A percentile compares a stretch with the other conserved stretches of the same genome.
Evolutionary conservation across 2,888 invertebrate genomes (phyloP).

Genomic region (Phalera bucephala): DNA sequence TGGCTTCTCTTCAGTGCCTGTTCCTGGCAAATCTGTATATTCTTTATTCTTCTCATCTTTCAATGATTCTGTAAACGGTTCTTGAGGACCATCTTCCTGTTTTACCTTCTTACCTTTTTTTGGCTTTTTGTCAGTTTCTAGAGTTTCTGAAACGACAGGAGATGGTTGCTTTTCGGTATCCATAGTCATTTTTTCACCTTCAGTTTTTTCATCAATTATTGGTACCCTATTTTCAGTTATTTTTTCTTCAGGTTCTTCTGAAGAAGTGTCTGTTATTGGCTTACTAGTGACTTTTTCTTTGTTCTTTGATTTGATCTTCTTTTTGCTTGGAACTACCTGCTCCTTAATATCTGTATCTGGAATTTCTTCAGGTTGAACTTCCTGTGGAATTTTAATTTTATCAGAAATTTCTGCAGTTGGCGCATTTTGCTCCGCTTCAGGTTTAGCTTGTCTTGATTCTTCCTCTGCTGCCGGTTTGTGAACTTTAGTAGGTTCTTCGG

Average conservation of each 20-base stretch:
- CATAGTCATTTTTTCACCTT: background rate
- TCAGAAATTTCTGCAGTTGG: slow-evolving; percentile 6
- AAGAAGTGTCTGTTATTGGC: background rate
- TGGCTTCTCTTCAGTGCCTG: slow-evolving; percentile 34
- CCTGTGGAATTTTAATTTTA: slow-evolving; percentile 38
- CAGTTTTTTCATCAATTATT: background rate
- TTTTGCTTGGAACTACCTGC: slow-evolving; percentile 20
- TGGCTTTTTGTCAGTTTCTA: slow-evolving; percentile 12
- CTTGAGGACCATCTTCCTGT: slow-evolving; percentile 7
- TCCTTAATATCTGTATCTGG: slow-evolving; percentile 12
- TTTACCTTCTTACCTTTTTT: slow-evolving; percentile 15
- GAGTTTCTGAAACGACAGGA: background rate
- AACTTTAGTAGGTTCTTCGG: slow-evolving; percentile 3
- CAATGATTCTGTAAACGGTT: slow-evolving; percentile 5
- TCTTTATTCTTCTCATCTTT: slow-evolving; percentile 18
- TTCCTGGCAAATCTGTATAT: slow-evolving; percentile 30
- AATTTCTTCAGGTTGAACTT: slow-evolving; percentile 34
- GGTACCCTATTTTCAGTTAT: slow-evolving; percentile 6
- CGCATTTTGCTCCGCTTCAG: background rate
- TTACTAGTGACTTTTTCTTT: slow-evolving; percentile 10
- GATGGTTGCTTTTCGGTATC: slow-evolving; percentile 5
- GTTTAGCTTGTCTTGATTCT: background rate
- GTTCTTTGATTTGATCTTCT: slow-evolving; percentile 25
- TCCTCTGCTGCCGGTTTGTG: background rate
- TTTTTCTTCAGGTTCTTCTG: slow-evolving; percentile 7